Conservation (phyloP, 2,888 invertebrate species). For the Apodemia duryi region DNA sequence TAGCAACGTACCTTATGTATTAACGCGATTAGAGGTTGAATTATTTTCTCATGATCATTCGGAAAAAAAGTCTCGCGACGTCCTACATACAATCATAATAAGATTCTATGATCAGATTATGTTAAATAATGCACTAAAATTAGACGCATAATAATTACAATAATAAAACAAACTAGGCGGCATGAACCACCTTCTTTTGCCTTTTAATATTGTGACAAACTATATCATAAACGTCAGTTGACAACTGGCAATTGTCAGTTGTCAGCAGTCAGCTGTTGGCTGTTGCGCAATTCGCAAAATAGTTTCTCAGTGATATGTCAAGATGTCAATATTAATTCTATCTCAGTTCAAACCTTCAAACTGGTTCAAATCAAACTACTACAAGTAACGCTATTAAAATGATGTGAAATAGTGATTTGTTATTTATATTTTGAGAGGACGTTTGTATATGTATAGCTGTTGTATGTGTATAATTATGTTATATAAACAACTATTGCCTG, state of each 20-base stretch:
- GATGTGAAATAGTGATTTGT: background rate
- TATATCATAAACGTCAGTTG: background rate
- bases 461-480: constrained; percentile 22
- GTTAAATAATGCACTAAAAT: too few species aligned
- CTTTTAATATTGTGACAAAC: background rate
- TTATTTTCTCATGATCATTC: too few species aligned
- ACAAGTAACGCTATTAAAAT: background rate
- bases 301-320: too few species aligned
- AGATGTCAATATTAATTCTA: background rate
- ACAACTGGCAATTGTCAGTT: background rate
- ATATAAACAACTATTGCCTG: constrained; percentile 17
- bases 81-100: too few species aligned
- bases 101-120: too few species aligned
- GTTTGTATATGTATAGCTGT: background rate
- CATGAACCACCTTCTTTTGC: background rate
- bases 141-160: too few species aligned
- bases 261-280: background rate
- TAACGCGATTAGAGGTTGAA: too few species aligned
- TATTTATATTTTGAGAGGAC: background rate
- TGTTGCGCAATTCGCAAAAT: background rate
- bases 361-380: background rate
- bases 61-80: too few species aligned
- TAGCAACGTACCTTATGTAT: too few species aligned
- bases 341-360: background rate
- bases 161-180: background rate